phyloP scores from a whole-genome alignment of 2,797 vertebrate species.

The Mormyrops attenuatus region DNA sequence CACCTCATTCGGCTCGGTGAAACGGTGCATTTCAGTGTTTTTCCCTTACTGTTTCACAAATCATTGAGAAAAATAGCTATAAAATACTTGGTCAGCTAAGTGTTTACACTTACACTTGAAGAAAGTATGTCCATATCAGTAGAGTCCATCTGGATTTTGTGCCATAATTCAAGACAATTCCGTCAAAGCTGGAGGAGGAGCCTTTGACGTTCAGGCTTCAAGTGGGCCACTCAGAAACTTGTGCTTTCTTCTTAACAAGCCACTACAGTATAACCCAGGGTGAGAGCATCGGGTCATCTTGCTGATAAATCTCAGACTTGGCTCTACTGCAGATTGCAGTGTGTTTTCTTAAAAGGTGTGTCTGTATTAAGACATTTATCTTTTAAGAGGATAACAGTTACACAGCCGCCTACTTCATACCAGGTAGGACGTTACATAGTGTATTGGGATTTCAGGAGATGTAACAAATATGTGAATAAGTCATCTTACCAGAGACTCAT shows the following conservation, averaged over 20 bases:
- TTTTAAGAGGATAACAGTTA: neutral
- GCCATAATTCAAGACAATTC: neutral
- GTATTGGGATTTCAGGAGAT: neutral
- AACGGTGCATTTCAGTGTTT: neutral
- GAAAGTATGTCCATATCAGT: neutral
- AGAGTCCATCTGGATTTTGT: neutral
- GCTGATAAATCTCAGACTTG: neutral
- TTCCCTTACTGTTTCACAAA: neutral
- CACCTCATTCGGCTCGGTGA: neutral
- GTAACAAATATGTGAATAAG: neutral
- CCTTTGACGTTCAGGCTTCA: neutral
- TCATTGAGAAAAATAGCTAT: neutral
- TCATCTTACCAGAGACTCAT: neutral
- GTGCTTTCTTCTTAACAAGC: neutral
- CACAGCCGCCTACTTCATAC: neutral
- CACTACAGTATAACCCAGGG: neutral
- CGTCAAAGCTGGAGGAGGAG: neutral
- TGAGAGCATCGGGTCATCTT: neutral
- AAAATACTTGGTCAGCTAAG: neutral
- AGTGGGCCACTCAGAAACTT: neutral
- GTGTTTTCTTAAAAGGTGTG: neutral
- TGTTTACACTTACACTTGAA: slow-evolving; percentile 3
- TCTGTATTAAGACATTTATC: neutral
- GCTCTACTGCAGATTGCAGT: neutral
- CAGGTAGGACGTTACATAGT: neutral